These are phyloP conservation scores for Nasonia giraulti DNA, from an alignment of 1,140 invertebrate species.

Conservation along the genomic window DNA sequence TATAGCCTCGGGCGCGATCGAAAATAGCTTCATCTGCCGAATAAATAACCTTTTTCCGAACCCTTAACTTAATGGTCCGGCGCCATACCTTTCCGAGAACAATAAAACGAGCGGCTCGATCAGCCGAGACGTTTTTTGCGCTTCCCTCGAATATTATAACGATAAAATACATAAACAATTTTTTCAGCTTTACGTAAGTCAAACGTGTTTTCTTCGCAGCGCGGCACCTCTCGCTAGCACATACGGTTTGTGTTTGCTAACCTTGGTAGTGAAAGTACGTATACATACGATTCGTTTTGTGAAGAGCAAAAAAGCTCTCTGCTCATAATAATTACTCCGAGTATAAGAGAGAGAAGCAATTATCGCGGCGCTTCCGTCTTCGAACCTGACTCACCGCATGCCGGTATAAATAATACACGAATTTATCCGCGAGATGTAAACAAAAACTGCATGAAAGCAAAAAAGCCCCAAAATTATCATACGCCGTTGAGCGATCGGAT, in stretches of 20 bases:
- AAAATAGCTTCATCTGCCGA: conserved; percentile 55
- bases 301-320: neutral
- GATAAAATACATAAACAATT: conserved; percentile 1
- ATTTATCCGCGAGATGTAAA: neutral
- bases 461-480: conserved; percentile 7
- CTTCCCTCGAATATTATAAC: no score
- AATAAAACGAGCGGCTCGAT: neutral
- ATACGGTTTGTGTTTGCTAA: neutral
- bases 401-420: neutral
- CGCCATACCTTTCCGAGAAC: conserved; percentile 37
- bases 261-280: neutral
- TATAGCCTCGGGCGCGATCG: conserved; percentile 14
- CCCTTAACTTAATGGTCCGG: conserved; percentile 37
- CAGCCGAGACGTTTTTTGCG: neutral
- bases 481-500: neutral
- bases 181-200: neutral
- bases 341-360: neutral
- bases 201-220: neutral
- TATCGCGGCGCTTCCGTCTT: neutral
- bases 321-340: neutral
- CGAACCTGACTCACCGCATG: neutral
- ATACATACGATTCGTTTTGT: neutral
- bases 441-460: neutral
- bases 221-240: neutral
- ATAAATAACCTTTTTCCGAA: conserved; percentile 54